Conservation (phyloP, 1,140 invertebrate genomes). For the Eumeta japonica region DNA sequence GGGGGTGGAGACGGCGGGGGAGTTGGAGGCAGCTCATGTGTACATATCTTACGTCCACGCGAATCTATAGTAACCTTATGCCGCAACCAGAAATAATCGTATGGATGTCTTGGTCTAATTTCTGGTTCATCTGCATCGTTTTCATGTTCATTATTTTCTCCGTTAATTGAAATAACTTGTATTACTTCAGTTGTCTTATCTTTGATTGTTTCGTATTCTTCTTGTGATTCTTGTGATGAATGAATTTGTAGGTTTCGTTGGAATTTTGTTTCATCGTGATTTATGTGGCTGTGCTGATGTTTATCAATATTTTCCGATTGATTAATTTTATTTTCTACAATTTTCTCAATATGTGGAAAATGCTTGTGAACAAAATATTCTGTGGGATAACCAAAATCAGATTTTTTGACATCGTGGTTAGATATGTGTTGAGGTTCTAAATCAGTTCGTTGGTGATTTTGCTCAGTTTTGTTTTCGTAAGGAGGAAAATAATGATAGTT, state of each 20-base stretch:
- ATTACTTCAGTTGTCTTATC: neutral
- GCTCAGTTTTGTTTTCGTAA: neutral
- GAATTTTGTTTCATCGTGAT: too few relatives aligned
- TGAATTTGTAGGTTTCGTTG: constrained; percentile 6
- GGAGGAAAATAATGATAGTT: constrained; percentile 6
- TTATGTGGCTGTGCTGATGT: too few relatives aligned
- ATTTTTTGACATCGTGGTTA: too few relatives aligned
- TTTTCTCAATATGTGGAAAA: too few relatives aligned
- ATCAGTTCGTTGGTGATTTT: neutral
- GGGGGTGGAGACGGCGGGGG: constrained; percentile 25
- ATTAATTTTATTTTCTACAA: too few relatives aligned
- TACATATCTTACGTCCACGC: constrained; percentile 43
- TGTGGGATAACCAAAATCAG: too few relatives aligned
- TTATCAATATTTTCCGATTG: too few relatives aligned
- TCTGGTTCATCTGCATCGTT: constrained; percentile 30
- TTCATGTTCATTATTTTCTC: constrained; percentile 23
- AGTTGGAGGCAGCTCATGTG: constrained; percentile 39
- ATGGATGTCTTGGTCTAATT: constrained; percentile 46
- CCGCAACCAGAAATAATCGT: constrained; percentile 52
- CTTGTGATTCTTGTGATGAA: constrained; percentile 4
- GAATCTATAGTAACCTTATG: constrained; percentile 42
- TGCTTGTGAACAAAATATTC: too few relatives aligned
- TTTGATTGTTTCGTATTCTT: too few relatives aligned
- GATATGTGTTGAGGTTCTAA: too few relatives aligned
- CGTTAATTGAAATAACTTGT: too few relatives aligned